Base-by-base conservation (phyloP, 92 coral and sea anemone genomes). In the Siderastrea radians region DNA sequence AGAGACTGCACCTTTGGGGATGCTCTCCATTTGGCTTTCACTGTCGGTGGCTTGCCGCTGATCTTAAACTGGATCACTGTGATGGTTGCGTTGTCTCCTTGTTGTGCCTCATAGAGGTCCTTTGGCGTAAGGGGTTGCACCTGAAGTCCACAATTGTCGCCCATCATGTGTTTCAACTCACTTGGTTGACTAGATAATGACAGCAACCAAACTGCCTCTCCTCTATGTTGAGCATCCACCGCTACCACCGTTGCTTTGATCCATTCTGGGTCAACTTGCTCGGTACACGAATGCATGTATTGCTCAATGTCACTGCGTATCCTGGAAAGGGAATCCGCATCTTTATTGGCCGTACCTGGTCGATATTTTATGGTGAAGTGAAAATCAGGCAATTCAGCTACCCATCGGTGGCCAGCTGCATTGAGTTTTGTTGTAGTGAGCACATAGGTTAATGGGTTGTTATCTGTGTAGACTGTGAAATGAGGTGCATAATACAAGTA, bases 211-310 rank as follows among this genome's bases (percentile, higher is more conserved):
- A 74, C 79, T 43, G 74, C 54, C 15, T 91, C 89, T 63, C 92
- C 92, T 49, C 65, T 67, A 12, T 72, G 49, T 75, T 89, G 95
- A 7, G 86, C 91, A 38, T 84, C 72, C 57, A 81, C 43, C n/a
- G 91, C 91, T 70, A 17, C 75, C 68, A 87, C 83, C 15, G 84
- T 72, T 44, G 90, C 86, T 65, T 64, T 63, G 16, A 86, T 87
- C 68, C 65, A 57, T 15, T 87, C 84, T 57, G 74, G 90, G 8
- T 86, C 77, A 19, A 80, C 75, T 64, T 74, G 77, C 53, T 81
- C 86, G 44, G 88, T 87, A 60, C 91, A 91, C 59, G 51, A 58
- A 44, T 73, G 54, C 86, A 90, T 86, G 78, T 74, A 72, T 11
- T 77, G 73, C n/a, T 84, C 87, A 59, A 74, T 74, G 9, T 49